These are phyloP conservation scores for Plotosus lineatus DNA, from an alignment of 2,113 vertebrate species.

Conservation along the genomic window DNA sequence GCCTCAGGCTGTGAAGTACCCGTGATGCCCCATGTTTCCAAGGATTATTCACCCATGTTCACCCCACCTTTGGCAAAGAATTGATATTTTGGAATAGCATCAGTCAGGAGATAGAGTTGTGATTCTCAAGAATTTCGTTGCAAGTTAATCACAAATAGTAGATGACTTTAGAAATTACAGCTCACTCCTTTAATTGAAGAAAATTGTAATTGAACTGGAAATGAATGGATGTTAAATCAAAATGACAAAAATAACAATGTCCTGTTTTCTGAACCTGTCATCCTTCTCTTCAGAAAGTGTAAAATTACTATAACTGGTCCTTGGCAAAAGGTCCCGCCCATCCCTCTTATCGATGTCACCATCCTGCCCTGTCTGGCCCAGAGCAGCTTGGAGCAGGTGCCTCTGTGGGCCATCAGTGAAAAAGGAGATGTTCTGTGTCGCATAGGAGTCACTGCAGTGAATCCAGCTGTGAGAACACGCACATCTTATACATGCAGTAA, in stretches of 20 bases:
- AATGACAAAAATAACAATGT: background rate
- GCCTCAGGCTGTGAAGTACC: too few species aligned
- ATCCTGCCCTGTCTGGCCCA: slow-evolving; percentile 82
- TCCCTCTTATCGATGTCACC: slow-evolving; percentile 85
- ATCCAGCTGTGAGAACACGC: slow-evolving; percentile 79
- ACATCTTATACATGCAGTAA: background rate
- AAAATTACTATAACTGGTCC: slow-evolving; percentile 84
- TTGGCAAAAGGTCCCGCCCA: slow-evolving; percentile 89
- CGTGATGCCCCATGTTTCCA: too few species aligned
- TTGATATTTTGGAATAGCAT: background rate
- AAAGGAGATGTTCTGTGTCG: slow-evolving; percentile 95
- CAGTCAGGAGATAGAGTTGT: background rate
- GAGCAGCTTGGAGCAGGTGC: slow-evolving; percentile 72
- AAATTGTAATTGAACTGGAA: background rate
- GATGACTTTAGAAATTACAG: background rate
- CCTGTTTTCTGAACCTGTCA: background rate
- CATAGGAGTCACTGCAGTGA: slow-evolving; percentile 80
- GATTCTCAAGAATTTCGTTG: background rate
- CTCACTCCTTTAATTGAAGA: background rate
- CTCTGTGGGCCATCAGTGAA: slow-evolving; percentile 93
- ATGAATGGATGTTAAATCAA: background rate
- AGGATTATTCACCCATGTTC: too few species aligned
- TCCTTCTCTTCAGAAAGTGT: slow-evolving; percentile 80
- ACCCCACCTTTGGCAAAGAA: too few species aligned
- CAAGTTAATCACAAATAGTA: background rate